phyloP scores from a whole-genome alignment of 2,888 invertebrate species.

The Seira ritae region DNA sequence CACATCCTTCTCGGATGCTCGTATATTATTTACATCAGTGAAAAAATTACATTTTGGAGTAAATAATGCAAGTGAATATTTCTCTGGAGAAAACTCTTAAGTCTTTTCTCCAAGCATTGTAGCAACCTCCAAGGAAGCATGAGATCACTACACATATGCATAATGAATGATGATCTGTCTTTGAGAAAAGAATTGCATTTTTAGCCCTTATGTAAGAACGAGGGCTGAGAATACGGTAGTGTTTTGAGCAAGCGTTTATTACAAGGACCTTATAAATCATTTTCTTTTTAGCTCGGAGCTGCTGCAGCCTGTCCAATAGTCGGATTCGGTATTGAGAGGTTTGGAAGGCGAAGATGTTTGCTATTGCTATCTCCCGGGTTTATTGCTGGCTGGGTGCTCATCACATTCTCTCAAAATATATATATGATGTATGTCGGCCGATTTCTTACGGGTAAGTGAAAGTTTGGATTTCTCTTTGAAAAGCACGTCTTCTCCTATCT shows the following conservation, averaged over 20 bases:
- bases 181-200: not conserved
- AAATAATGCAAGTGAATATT: constrained; percentile 53
- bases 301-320: constrained; percentile 70
- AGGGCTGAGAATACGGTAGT: no score
- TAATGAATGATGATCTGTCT: not conserved
- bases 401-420: constrained; percentile 73
- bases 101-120: not conserved
- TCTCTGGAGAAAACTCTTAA: constrained; percentile 12
- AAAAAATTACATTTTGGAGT: constrained; percentile 46
- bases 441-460: constrained; percentile 65
- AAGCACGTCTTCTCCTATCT: not conserved
- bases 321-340: constrained; percentile 66
- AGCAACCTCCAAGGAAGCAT: not conserved
- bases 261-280: constrained; percentile 54
- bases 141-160: constrained; percentile 20
- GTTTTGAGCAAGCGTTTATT: constrained; percentile 18
- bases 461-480: constrained; percentile 13
- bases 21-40: constrained; percentile 12
- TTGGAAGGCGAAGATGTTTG: constrained; percentile 68
- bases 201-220: no score
- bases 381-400: constrained; percentile 75
- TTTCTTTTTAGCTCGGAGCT: constrained; percentile 67
- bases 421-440: constrained; percentile 78
- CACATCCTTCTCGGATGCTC: not conserved
- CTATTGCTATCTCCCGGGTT: constrained; percentile 70